A percentile compares a stretch with the other conserved stretches of the same genome.
phyloP scores from a whole-genome alignment of 2,797 vertebrate genomes.

The Centroberyx gerrardi region DNA sequence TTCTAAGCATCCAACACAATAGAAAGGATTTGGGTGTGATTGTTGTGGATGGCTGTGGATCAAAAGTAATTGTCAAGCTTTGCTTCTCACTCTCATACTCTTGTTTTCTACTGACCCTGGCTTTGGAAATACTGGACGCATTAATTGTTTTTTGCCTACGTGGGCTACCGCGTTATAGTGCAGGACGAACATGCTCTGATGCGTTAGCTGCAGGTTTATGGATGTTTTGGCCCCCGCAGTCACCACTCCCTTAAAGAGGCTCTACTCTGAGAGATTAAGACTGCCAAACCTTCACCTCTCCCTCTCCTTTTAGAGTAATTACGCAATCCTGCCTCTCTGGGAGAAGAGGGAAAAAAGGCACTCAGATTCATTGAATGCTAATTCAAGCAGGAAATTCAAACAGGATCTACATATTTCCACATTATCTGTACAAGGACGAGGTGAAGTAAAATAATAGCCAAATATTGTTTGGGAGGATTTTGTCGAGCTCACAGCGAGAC shows the following conservation, averaged over 20 bases:
- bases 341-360: conserved; percentile 64
- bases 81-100: conserved; percentile 1
- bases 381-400: conserved; percentile 79
- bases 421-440: conserved; percentile 63
- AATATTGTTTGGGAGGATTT: conserved; percentile 53
- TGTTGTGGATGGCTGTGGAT: conserved; percentile 62
- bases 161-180: conserved; percentile 51
- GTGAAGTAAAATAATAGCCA: conserved; percentile 59
- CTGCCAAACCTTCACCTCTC: conserved; percentile 80
- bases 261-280: conserved; percentile 84
- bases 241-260: conserved; percentile 75
- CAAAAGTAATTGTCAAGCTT: conserved; percentile 39
- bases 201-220: conserved; percentile 73
- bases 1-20: conserved; percentile 55
- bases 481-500: conserved; percentile 49
- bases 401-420: conserved; percentile 69
- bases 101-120: conserved; percentile 15
- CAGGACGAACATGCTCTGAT: conserved; percentile 66
- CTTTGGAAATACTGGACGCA: conserved; percentile 50
- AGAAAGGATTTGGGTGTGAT: conserved; percentile 56
- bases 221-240: conserved; percentile 75
- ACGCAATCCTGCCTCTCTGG: conserved; percentile 74
- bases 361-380: conserved; percentile 79
- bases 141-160: conserved; percentile 56
- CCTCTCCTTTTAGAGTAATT: conserved; percentile 83